These are phyloP conservation scores for Maniola jurtina DNA, from an alignment of 1,140 invertebrate species.

Conservation along the genomic window DNA sequence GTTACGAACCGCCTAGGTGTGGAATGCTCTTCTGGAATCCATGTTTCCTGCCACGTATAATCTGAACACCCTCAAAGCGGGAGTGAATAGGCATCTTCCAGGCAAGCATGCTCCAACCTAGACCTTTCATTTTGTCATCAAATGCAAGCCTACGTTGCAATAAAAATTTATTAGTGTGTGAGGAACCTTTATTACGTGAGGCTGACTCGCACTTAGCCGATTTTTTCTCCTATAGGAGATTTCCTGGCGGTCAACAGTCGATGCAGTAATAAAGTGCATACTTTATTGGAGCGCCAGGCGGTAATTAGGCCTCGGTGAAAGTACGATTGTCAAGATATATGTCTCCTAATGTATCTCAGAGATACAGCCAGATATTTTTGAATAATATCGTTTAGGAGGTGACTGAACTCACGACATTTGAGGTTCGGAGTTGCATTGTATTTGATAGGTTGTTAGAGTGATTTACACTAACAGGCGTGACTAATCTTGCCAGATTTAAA, in stretches of 20 bases:
- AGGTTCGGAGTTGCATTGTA: not conserved
- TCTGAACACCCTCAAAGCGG: too few species aligned
- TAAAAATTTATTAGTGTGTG: too few species aligned
- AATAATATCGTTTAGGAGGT: constrained; percentile 19
- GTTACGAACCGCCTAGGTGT: too few species aligned
- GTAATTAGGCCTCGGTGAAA: constrained; percentile 38
- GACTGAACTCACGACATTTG: constrained; percentile 21
- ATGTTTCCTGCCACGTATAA: too few species aligned
- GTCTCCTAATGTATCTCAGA: constrained; percentile 17
- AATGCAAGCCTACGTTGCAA: too few species aligned
- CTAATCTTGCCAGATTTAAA: too few species aligned
- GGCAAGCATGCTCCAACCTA: too few species aligned
- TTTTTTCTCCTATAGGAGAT: not conserved
- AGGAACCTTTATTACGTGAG: too few species aligned
- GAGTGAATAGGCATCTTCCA: too few species aligned
- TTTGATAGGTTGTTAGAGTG: not conserved
- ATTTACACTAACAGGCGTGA: not conserved
- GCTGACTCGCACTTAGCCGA: too few species aligned
- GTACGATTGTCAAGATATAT: constrained; percentile 32
- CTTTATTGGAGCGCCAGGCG: constrained; percentile 30
- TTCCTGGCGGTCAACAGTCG: constrained; percentile 5
- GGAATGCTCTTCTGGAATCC: too few species aligned
- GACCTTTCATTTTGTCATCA: too few species aligned
- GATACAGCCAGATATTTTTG: constrained; percentile 17
- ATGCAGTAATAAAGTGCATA: constrained; percentile 27